phyloP scores from a whole-genome alignment of 2,888 invertebrate genomes.

The Tholera decimalis region DNA sequence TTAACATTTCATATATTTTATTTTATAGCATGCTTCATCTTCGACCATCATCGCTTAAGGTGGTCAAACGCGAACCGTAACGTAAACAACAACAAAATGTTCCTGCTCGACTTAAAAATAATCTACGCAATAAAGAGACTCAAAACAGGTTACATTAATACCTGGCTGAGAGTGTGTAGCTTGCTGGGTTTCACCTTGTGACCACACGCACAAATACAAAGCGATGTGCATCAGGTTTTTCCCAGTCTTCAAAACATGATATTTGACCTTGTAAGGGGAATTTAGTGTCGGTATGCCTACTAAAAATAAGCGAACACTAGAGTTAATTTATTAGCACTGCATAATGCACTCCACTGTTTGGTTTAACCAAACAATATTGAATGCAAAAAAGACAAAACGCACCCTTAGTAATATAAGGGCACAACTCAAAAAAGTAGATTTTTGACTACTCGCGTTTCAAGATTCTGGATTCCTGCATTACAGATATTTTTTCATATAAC shows the following conservation, averaged over 20 bases:
- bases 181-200: background rate
- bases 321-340: background rate
- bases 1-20: no score
- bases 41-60: no score
- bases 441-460: no score
- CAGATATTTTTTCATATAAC: no score
- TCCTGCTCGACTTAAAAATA: no score
- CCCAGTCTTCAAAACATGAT: background rate
- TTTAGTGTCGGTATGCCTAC: background rate
- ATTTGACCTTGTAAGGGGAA: background rate
- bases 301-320: slow-evolving; percentile 20
- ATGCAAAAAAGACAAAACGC: background rate
- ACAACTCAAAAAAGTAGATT: background rate
- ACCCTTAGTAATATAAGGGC: no score
- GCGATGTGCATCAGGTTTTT: background rate
- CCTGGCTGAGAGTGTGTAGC: no score
- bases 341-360: background rate
- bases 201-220: no score
- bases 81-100: no score
- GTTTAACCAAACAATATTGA: background rate
- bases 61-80: no score
- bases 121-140: background rate
- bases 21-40: no score
- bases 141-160: background rate
- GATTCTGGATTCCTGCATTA: no score